These are phyloP conservation scores for Siphamia tubifer DNA, from an alignment of 2,113 vertebrate species.

Conservation along the genomic window DNA sequence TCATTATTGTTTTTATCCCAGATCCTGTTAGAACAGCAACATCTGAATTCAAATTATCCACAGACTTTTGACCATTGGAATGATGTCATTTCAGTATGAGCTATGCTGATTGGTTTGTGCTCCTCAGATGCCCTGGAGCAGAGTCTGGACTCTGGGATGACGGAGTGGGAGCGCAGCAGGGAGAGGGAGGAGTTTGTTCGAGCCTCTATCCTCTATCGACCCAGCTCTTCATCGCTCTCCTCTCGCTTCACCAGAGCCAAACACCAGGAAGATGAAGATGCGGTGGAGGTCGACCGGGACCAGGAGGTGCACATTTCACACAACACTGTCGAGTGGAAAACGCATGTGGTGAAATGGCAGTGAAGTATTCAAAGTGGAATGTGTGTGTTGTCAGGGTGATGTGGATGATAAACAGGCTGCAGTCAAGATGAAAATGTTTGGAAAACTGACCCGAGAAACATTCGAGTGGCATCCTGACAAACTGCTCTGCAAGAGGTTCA, in stretches of 20 bases:
- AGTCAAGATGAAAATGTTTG: slow-evolving; percentile 96
- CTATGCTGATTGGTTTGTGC: background rate
- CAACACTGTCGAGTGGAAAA: background rate
- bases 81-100: too few relatives aligned
- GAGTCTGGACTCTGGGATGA: slow-evolving; percentile 83
- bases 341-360: too few relatives aligned
- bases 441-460: slow-evolving; percentile 89
- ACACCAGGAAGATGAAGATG: slow-evolving; percentile 80
- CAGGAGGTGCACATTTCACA: slow-evolving; percentile 88
- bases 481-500: slow-evolving; percentile 94
- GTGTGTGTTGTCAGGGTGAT: slow-evolving; percentile 78
- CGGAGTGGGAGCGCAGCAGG: slow-evolving; percentile 89
- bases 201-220: slow-evolving; percentile 85
- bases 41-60: too few relatives aligned
- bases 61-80: too few relatives aligned
- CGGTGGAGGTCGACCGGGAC: slow-evolving; percentile 85
- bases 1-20: too few relatives aligned
- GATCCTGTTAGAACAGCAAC: too few relatives aligned
- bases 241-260: slow-evolving; percentile 88
- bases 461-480: slow-evolving; percentile 96
- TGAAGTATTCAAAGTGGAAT: too few relatives aligned
- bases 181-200: slow-evolving; percentile 90
- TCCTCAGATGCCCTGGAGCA: slow-evolving; percentile 78
- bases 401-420: slow-evolving; percentile 86
- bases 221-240: slow-evolving; percentile 81